These are phyloP conservation scores for Dendrocopos noguchii DNA, from an alignment of 2,113 vertebrate genomes.

Conservation along the genomic window DNA sequence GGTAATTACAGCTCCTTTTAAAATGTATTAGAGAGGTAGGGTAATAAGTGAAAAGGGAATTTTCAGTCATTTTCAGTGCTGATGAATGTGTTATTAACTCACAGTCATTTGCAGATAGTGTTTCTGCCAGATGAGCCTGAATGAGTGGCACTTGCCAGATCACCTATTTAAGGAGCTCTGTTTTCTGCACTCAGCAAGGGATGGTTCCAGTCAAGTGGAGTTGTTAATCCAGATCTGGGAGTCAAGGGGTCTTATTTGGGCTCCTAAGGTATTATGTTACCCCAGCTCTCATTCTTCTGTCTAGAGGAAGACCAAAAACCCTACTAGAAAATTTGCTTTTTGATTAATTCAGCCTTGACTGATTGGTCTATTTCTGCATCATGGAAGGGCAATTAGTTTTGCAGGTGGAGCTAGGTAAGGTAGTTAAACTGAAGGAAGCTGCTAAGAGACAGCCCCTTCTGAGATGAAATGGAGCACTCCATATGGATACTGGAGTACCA, in stretches of 20 bases:
- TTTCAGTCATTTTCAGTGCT: conserved; percentile 33
- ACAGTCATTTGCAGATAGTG: conserved; percentile 43
- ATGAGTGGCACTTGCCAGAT: conserved; percentile 8
- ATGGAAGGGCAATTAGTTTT: not conserved
- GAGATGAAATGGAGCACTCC: not conserved
- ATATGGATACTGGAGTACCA: not conserved
- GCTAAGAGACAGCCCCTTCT: not conserved
- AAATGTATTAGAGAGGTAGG: conserved; percentile 10
- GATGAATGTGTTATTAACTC: conserved; percentile 55
- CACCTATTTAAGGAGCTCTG: conserved; percentile 41
- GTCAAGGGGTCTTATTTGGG: not conserved
- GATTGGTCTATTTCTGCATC: not conserved
- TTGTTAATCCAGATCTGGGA: not conserved
- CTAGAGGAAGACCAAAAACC: not conserved
- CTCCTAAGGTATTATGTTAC: not conserved
- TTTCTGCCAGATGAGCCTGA: conserved; percentile 51
- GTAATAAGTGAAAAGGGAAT: conserved; percentile 55
- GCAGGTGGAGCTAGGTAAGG: not conserved
- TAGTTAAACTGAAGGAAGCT: not conserved
- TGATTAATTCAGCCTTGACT: not conserved
- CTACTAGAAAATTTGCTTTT: not conserved
- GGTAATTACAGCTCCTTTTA: conserved; percentile 39
- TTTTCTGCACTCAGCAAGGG: conserved; percentile 12
- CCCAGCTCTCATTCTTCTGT: not conserved
- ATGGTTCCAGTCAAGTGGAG: conserved; percentile 22